phyloP scores from a whole-genome alignment of 2,888 invertebrate species.

The Oscheius sp. region DNA sequence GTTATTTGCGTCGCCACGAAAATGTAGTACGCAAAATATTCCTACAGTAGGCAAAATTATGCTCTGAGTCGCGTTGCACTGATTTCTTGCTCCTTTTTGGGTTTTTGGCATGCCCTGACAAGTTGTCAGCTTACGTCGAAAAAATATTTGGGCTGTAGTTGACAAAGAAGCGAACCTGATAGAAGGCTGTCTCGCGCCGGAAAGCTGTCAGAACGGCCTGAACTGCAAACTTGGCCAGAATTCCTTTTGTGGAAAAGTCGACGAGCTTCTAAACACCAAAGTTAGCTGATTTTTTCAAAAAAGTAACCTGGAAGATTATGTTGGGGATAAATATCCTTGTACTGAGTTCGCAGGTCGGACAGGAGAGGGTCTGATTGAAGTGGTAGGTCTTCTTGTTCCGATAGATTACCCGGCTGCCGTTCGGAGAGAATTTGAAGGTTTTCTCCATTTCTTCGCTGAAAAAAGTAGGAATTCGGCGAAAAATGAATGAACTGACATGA shows the following conservation, averaged over 20 bases:
- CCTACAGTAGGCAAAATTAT: neutral
- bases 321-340: slow-evolving; percentile 66
- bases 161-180: slow-evolving; percentile 44
- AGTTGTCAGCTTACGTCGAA: too few relatives aligned
- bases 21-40: neutral
- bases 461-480: neutral
- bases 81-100: too few relatives aligned
- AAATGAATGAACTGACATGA: slow-evolving; percentile 48
- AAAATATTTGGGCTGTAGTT: too few relatives aligned
- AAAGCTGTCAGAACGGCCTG: slow-evolving; percentile 32
- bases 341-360: slow-evolving; percentile 56
- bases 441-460: slow-evolving; percentile 68
- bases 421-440: slow-evolving; percentile 49
- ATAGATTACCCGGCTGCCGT: slow-evolving; percentile 65
- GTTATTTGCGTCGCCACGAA: neutral
- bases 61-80: too few relatives aligned
- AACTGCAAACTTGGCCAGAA: slow-evolving; percentile 26
- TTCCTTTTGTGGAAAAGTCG: slow-evolving; percentile 47
- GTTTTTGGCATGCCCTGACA: too few relatives aligned
- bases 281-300: neutral
- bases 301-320: slow-evolving; percentile 66
- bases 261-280: slow-evolving; percentile 57
- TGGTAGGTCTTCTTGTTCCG: slow-evolving; percentile 61
- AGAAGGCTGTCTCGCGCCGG: slow-evolving; percentile 54
- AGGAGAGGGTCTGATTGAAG: slow-evolving; percentile 61